Percentiles rank a stretch among this genome's conserved stretches.
These are phyloP conservation scores for Clarias magur DNA, from an alignment of 2,113 vertebrate species.

Conservation along the genomic window DNA sequence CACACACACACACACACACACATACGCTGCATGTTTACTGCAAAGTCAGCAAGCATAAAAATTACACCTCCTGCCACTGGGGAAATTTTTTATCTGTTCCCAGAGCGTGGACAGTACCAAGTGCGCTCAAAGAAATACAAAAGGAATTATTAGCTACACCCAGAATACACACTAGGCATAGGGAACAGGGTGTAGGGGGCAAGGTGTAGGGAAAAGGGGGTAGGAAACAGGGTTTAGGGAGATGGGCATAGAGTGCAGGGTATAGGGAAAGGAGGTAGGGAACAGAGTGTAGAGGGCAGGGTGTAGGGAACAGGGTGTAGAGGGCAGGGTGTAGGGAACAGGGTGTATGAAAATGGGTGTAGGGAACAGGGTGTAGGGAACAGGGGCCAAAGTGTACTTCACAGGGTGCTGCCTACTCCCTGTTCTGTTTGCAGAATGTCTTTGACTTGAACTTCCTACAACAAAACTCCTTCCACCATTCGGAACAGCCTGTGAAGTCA, in stretches of 20 bases:
- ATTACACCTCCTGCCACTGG: neutral
- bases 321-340: neutral
- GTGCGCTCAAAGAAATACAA: neutral
- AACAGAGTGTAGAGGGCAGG: neutral
- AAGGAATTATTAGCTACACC: neutral
- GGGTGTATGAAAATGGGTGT: too few relatives aligned
- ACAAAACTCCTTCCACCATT: too few relatives aligned
- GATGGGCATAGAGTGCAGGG: too few relatives aligned
- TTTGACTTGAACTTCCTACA: too few relatives aligned
- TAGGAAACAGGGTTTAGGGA: too few relatives aligned
- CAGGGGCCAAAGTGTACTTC: too few relatives aligned
- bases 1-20: neutral
- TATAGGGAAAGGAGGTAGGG: too few relatives aligned
- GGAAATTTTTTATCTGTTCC: neutral
- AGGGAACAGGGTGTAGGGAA: too few relatives aligned
- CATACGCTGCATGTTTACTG: too few relatives aligned
- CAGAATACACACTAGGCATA: neutral
- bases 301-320: neutral
- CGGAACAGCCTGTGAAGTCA: too few relatives aligned
- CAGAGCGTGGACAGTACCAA: neutral
- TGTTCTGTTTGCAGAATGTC: too few relatives aligned
- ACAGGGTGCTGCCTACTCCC: too few relatives aligned
- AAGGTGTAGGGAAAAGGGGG: neutral
- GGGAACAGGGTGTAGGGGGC: neutral
- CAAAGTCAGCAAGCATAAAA: neutral